Conservation (phyloP, 2,888 invertebrate species). For the Agrotis puta region DNA sequence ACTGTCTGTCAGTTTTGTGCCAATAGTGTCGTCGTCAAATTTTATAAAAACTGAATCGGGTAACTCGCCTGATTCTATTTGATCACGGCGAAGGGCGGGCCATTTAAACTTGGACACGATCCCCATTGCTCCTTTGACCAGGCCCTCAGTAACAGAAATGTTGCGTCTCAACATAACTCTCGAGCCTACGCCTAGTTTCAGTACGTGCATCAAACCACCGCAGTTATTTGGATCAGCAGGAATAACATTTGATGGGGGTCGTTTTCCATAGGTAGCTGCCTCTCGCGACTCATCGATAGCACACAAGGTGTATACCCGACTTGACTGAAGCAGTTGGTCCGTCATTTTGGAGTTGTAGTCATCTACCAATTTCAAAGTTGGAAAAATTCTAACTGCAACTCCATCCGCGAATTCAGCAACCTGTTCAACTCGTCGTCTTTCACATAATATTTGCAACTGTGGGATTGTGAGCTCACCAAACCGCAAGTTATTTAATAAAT, state of each 20-base stretch:
- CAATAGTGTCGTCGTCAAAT: too few species aligned
- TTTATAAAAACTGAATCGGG: too few species aligned
- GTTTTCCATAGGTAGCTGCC: not conserved
- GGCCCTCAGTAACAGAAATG: too few species aligned
- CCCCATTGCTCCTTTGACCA: too few species aligned
- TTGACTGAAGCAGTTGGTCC: not conserved
- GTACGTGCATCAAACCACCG: too few species aligned
- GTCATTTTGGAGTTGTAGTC: not conserved
- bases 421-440: not conserved
- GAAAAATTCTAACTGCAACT: not conserved
- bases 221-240: too few species aligned
- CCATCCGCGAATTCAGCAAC: not conserved
- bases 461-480: not conserved
- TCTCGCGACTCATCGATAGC: not conserved
- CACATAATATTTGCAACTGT: not conserved
- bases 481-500: slow-evolving; percentile 1
- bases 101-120: too few species aligned
- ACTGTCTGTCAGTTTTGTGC: too few species aligned
- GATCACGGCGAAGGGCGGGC: too few species aligned
- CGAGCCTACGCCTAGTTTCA: not conserved
- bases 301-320: not conserved
- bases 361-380: not conserved
- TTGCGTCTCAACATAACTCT: too few species aligned
- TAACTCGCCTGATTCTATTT: too few species aligned
- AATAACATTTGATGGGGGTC: too few species aligned